Percentiles rank a stretch among this genome's conserved stretches.
These are phyloP conservation scores for Actinia equina DNA, from an alignment of 64 coral and sea anemone species.

Conservation along the genomic window DNA sequence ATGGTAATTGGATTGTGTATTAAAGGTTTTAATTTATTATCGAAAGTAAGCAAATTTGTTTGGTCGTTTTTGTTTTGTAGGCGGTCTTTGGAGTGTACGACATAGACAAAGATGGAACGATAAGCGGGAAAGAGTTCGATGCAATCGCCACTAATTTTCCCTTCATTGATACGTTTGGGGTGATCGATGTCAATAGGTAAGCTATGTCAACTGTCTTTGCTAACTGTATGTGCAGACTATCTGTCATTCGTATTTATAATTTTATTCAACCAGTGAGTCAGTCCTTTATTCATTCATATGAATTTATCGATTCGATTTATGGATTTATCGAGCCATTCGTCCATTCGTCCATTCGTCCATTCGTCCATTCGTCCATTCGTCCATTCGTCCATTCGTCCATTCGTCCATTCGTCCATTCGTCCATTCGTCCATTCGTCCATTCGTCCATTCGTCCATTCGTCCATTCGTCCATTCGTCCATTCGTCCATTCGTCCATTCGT, in stretches of 20 bases:
- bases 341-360: background rate
- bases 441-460: no score
- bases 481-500: no score
- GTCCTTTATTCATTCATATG: background rate
- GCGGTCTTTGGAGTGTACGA: constrained; percentile 94
- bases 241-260: background rate
- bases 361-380: background rate
- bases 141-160: constrained; percentile 97
- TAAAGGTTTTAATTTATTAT: no score
- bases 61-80: constrained; percentile 24
- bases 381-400: background rate
- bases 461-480: no score
- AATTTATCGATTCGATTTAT: no score
- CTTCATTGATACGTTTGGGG: constrained; percentile 93
- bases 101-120: constrained; percentile 81
- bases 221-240: background rate
- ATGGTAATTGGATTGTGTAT: no score
- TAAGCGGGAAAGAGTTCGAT: constrained; percentile 83
- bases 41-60: no score
- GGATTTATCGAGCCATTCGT: background rate
- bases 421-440: no score
- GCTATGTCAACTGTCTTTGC: background rate
- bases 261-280: background rate
- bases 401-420: no score
- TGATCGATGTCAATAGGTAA: constrained; percentile 85